A percentile compares a stretch with the other conserved stretches of the same genome.
Evolutionary conservation across 2,888 invertebrate species (phyloP).

Genomic region (Aphidius colemani): DNA sequence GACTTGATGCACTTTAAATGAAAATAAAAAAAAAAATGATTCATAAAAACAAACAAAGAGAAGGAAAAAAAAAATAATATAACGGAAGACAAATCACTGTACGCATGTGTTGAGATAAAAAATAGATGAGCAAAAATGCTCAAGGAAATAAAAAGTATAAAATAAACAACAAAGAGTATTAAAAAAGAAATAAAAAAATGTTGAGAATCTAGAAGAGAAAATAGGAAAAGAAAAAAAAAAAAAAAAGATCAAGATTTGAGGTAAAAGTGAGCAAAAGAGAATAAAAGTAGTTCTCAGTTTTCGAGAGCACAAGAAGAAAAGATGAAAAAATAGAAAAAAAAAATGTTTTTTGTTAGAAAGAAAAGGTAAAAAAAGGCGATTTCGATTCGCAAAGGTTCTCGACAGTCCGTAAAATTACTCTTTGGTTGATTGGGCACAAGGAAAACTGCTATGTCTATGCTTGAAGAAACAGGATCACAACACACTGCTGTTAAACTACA

Average conservation of each 20-base stretch:
- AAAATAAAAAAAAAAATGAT: neutral
- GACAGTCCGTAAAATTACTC: constrained; percentile 42
- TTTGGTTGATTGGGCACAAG: constrained; percentile 40
- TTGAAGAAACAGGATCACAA: constrained; percentile 34
- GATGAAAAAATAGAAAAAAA: constrained; percentile 19
- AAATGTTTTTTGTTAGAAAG: neutral
- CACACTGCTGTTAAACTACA: constrained; percentile 37
- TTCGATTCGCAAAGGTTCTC: constrained; percentile 40
- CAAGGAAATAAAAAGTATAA: neutral
- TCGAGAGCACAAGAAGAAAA: constrained; percentile 28
- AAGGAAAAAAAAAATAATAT: constrained; percentile 3
- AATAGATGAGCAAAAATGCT: constrained; percentile 1
- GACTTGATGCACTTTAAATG: neutral
- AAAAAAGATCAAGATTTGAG: constrained; percentile 17
- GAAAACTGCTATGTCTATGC: constrained; percentile 38
- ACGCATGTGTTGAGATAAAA: constrained; percentile 21
- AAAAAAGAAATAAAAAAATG: neutral
- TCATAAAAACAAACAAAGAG: constrained; percentile 1
- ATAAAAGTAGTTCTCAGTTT: constrained; percentile 33
- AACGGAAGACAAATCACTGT: constrained; percentile 21
- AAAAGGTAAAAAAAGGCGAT: constrained; percentile 30
- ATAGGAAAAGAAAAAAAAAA: constrained; percentile 21
- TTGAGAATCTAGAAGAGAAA: neutral
- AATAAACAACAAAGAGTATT: neutral
- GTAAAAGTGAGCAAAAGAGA: constrained; percentile 24